Percentiles rank a stretch among this genome's conserved stretches.
Conservation (phyloP, 2,113 vertebrate species). For the Typhlomys cinereus region DNA sequence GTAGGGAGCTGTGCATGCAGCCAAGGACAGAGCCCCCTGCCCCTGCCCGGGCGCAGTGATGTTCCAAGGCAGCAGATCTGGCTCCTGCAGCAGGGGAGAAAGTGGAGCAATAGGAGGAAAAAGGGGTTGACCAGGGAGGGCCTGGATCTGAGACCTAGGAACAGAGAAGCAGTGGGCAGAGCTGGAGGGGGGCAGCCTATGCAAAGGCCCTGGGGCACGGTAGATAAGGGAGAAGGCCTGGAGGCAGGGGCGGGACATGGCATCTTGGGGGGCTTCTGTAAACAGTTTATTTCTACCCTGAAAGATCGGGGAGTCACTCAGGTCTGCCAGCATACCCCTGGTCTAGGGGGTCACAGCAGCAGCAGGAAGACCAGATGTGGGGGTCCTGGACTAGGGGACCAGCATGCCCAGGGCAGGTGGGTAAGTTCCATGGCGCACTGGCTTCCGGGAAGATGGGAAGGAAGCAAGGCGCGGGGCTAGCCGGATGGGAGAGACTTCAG, state of each 20-base stretch:
- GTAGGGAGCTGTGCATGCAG: not conserved
- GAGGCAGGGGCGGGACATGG: not conserved
- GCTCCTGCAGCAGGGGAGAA: not conserved
- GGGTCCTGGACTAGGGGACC: no score
- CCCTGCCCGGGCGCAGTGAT: not conserved
- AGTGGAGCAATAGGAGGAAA: not conserved
- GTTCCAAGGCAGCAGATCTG: not conserved
- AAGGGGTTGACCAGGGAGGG: not conserved
- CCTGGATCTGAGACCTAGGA: not conserved
- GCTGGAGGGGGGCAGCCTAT: not conserved
- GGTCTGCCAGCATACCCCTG: not conserved
- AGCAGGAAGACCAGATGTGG: not conserved
- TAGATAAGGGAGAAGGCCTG: not conserved
- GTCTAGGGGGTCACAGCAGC: not conserved
- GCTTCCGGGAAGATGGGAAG: no score
- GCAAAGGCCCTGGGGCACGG: not conserved
- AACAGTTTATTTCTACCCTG: not conserved
- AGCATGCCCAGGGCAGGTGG: accelerated
- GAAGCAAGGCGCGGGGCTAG: no score
- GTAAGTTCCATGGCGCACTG: accelerated
- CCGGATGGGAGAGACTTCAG: not conserved
- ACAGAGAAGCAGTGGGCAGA: not conserved
- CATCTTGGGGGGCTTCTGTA: not conserved
- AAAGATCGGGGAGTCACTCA: not conserved
- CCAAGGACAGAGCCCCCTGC: not conserved